Percentiles rank a stretch among this genome's conserved stretches.
Conservation (phyloP, 2,113 vertebrate species). For the Numida meleagris region DNA sequence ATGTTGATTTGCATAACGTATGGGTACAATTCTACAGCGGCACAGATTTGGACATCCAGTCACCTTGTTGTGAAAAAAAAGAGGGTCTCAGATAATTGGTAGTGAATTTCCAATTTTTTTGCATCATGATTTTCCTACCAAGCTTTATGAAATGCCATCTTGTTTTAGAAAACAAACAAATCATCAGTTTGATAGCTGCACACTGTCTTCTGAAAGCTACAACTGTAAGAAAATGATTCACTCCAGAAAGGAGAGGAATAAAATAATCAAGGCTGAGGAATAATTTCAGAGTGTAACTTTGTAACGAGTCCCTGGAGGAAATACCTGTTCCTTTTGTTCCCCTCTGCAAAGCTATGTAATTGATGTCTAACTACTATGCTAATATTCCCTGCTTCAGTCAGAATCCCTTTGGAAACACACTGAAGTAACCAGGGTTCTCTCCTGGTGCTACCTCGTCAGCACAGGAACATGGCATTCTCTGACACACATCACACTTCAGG, state of each 20-base stretch:
- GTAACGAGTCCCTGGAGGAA: slow-evolving; percentile 35
- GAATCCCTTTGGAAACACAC: slow-evolving; percentile 41
- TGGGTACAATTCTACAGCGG: background rate
- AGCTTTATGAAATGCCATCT: background rate
- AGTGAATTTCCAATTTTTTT: background rate
- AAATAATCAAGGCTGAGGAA: slow-evolving; percentile 13
- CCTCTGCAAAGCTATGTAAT: slow-evolving; percentile 44
- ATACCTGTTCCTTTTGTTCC: slow-evolving; percentile 44
- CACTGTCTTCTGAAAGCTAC: background rate
- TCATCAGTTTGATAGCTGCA: background rate
- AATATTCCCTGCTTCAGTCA: slow-evolving; percentile 21
- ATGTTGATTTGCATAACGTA: background rate
- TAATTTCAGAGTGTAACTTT: slow-evolving; percentile 47
- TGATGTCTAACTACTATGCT: slow-evolving; percentile 48
- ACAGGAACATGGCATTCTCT: background rate
- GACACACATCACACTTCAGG: background rate
- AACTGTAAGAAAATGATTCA: background rate
- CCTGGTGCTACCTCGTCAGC: background rate
- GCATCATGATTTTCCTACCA: background rate
- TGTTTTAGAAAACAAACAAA: background rate
- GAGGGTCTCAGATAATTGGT: background rate
- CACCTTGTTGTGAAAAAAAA: background rate
- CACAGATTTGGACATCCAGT: background rate
- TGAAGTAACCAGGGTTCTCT: slow-evolving; percentile 2
- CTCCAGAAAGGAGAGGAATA: background rate